phyloP scores from a whole-genome alignment of 2,113 vertebrate species.

The Mellivora capensis region DNA sequence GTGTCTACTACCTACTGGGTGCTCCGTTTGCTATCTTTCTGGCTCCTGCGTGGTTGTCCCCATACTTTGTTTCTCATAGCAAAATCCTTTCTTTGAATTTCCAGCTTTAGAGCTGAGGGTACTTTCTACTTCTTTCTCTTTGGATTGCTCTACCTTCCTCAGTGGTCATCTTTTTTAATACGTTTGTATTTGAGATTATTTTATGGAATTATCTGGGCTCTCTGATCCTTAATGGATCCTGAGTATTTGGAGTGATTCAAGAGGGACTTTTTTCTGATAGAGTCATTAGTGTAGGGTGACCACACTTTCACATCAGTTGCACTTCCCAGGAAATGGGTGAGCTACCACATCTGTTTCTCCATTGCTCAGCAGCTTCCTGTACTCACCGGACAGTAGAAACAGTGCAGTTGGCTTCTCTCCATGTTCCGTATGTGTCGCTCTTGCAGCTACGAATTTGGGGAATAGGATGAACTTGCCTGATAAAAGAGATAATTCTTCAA shows the following conservation, averaged over 20 bases:
- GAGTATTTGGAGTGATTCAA: neutral
- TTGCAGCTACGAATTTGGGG: neutral
- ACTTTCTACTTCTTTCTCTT: neutral
- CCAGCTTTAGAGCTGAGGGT: fast-evolving
- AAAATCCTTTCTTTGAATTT: neutral
- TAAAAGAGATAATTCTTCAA: neutral
- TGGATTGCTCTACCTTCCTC: neutral
- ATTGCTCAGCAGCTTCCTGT: neutral
- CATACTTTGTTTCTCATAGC: neutral
- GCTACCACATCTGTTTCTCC: fast-evolving
- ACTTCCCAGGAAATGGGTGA: too few species aligned
- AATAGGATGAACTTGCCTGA: neutral
- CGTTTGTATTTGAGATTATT: neutral
- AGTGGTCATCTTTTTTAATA: neutral
- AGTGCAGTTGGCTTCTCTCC: fast-evolving
- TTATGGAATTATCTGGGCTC: neutral
- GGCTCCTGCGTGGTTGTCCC: fast-evolving
- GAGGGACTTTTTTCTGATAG: neutral
- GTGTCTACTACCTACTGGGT: neutral
- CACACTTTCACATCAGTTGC: neutral
- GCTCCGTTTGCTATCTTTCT: neutral
- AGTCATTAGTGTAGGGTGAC: neutral
- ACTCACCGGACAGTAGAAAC: neutral
- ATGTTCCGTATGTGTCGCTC: fast-evolving
- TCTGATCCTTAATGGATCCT: neutral